A percentile compares a stretch with the other conserved stretches of the same genome.
phyloP scores from a whole-genome alignment of 2,113 vertebrate species.

The Tringa solitaria region DNA sequence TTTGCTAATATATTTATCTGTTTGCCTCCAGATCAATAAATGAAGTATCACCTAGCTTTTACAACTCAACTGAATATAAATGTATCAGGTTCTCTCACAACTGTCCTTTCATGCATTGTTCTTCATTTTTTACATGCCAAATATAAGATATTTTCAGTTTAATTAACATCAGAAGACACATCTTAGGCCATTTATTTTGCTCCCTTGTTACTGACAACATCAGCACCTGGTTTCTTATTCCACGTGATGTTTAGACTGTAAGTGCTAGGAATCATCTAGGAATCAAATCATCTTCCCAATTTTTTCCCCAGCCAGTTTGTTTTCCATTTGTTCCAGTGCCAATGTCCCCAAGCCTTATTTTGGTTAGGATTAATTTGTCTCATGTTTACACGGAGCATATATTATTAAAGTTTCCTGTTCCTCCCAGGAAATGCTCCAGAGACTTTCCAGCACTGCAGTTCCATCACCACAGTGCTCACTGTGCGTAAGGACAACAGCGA shows the following conservation, averaged over 20 bases:
- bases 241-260: neutral
- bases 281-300: neutral
- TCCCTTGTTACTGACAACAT: neutral
- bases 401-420: neutral
- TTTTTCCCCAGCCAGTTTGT: neutral
- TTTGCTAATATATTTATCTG: neutral
- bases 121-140: neutral
- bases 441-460: neutral
- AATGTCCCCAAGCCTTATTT: neutral
- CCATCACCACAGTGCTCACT: too few species aligned
- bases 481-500: neutral
- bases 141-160: neutral
- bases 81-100: neutral
- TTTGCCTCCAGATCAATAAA: too few species aligned
- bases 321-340: neutral
- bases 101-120: neutral
- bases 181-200: neutral
- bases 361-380: neutral
- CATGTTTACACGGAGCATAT: neutral
- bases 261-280: neutral
- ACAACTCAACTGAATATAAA: neutral
- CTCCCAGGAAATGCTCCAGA: neutral
- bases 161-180: neutral
- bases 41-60: neutral
- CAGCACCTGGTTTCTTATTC: neutral